These are phyloP conservation scores for Ophiodon elongatus DNA, from an alignment of 2,113 vertebrate genomes.

Conservation along the genomic window DNA sequence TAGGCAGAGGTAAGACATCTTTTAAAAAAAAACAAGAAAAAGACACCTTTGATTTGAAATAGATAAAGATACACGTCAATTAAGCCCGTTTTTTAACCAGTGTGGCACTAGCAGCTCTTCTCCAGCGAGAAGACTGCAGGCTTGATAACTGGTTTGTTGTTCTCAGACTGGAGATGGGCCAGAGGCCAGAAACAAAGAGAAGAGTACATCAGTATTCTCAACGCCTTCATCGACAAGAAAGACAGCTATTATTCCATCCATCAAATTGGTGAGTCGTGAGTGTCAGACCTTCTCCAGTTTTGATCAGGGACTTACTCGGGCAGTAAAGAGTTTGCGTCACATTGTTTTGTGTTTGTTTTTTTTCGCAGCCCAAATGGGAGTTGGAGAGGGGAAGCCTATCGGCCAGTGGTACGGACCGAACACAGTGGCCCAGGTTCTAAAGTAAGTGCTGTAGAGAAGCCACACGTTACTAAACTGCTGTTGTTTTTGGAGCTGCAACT, in stretches of 20 bases:
- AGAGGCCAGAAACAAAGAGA: conserved; percentile 88
- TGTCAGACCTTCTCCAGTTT: neutral
- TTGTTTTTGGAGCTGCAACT: neutral
- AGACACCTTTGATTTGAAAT: neutral
- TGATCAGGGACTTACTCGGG: neutral
- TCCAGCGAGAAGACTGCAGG: conserved; percentile 1
- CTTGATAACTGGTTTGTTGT: conserved; percentile 46
- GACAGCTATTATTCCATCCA: conserved; percentile 99
- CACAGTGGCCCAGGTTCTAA: conserved; percentile 98
- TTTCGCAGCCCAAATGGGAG: conserved; percentile 96
- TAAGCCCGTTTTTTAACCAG: neutral
- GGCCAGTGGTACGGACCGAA: conserved; percentile 99
- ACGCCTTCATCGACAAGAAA: conserved; percentile 97
- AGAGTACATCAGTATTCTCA: conserved; percentile 92
- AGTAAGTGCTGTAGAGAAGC: conserved; percentile 84
- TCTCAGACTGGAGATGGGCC: conserved; percentile 94
- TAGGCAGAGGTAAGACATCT: conserved; percentile 91
- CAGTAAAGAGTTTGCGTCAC: conserved; percentile 3
- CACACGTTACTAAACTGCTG: neutral
- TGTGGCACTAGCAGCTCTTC: conserved; percentile 38
- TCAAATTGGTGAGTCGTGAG: conserved; percentile 91
- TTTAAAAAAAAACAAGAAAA: neutral
- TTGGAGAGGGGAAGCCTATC: conserved; percentile 97
- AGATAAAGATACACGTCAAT: neutral
- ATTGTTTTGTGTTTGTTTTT: neutral